Evolutionary conservation across 2,888 invertebrate species (phyloP).

Genomic region (Helleia helle): DNA sequence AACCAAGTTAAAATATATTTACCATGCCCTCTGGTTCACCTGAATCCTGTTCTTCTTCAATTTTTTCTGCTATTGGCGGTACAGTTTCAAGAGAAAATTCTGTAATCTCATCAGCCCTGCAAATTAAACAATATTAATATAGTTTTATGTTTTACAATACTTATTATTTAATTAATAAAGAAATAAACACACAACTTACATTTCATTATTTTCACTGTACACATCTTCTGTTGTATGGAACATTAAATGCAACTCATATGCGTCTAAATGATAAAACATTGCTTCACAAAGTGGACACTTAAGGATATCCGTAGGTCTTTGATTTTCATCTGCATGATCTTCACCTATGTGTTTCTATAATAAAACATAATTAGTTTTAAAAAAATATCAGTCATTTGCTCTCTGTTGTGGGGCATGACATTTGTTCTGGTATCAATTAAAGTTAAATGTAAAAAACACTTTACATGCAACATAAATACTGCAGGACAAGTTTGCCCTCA

Average conservation of each 20-base stretch:
- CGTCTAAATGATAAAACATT: slow-evolving; percentile 76
- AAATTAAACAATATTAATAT: slow-evolving; percentile 17
- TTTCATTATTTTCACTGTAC: slow-evolving; percentile 73
- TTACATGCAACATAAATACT: no score
- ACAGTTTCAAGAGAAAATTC: slow-evolving; percentile 61
- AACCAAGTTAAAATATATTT: no score
- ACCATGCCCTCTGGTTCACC: background rate
- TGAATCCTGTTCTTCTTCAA: slow-evolving; percentile 27
- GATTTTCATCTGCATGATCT: slow-evolving; percentile 71
- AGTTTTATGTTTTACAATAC: background rate
- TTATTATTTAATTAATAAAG: background rate
- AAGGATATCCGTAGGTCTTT: slow-evolving; percentile 69
- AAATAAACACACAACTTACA: slow-evolving; percentile 33
- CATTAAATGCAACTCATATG: slow-evolving; percentile 76
- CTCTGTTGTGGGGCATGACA: no score
- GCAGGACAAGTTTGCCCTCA: no score
- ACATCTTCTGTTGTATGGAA: slow-evolving; percentile 76
- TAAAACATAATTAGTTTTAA: no score
- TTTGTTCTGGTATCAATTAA: no score
- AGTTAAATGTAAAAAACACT: no score
- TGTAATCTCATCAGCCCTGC: slow-evolving; percentile 38
- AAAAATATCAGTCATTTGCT: no score
- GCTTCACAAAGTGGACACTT: slow-evolving; percentile 79
- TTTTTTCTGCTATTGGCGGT: slow-evolving; percentile 54
- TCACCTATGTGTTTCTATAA: slow-evolving; percentile 70